A percentile compares a stretch with the other conserved stretches of the same genome.
phyloP scores from a whole-genome alignment of 30 jellyfish, hydroid and myxozoan genomes.

The Turritopsis rubra region DNA sequence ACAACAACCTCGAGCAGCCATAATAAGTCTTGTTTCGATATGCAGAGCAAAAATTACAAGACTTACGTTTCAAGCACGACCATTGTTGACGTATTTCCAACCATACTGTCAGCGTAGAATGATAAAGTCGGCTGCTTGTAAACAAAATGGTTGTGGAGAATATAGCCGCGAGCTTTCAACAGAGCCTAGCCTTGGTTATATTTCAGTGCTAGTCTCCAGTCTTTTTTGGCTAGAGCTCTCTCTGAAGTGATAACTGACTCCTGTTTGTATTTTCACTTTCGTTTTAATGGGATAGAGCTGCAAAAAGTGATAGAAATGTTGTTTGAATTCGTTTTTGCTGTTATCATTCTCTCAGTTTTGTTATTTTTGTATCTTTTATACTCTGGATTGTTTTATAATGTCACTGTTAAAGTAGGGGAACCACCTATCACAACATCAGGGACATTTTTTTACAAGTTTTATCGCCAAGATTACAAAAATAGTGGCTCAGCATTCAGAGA shows the following conservation, averaged over 20 bases:
- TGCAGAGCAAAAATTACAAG: too few relatives aligned
- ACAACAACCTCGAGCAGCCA: too few relatives aligned
- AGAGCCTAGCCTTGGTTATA: too few relatives aligned
- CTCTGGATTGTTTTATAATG: neutral
- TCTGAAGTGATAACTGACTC: neutral
- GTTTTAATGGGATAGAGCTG: neutral
- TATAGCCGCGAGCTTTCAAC: too few relatives aligned
- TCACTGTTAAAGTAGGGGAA: neutral
- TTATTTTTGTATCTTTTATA: neutral
- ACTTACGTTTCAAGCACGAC: too few relatives aligned
- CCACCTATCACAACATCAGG: slow-evolving; percentile 19
- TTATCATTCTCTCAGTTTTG: neutral
- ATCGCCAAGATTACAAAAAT: neutral
- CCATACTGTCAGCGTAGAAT: too few relatives aligned
- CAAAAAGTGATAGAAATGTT: neutral
- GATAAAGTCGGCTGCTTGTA: too few relatives aligned
- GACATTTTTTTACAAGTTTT: slow-evolving; percentile 18
- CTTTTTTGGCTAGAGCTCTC: neutral
- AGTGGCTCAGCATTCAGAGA: slow-evolving; percentile 29
- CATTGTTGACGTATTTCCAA: too few relatives aligned
- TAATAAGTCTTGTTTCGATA: too few relatives aligned
- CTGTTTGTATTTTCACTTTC: slow-evolving; percentile 2
- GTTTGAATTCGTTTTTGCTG: slow-evolving; percentile 2
- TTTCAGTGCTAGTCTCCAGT: too few relatives aligned
- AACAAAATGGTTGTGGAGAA: too few relatives aligned